Evolutionary conservation across 1,140 invertebrate species (phyloP).

Genomic region (Philotrypesis tridentata): DNA sequence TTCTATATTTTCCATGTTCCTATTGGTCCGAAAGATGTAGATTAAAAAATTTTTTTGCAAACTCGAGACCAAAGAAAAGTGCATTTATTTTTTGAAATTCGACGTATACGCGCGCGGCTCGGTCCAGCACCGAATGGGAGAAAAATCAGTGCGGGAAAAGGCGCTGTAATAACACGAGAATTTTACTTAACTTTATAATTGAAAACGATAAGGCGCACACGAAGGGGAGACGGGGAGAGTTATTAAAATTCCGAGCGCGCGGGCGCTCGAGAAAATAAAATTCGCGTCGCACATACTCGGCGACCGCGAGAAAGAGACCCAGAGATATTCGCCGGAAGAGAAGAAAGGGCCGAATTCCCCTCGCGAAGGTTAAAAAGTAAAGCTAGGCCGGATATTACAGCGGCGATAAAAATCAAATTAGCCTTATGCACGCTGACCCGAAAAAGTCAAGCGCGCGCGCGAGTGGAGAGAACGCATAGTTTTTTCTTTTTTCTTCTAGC

Average conservation of each 20-base stretch:
- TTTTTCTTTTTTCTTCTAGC: not conserved
- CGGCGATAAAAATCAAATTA: conserved; percentile 72
- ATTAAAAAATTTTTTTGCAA: no score
- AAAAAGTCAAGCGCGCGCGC: conserved; percentile 53
- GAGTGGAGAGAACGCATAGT: not conserved
- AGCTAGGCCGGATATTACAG: conserved; percentile 60
- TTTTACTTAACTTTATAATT: conserved; percentile 20
- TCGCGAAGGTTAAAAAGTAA: conserved; percentile 50
- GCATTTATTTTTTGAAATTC: no score
- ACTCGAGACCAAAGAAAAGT: no score
- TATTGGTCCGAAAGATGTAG: no score
- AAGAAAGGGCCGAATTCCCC: not conserved
- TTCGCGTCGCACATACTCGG: no score
- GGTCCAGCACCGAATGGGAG: no score
- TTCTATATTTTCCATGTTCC: no score
- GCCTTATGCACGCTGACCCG: conserved; percentile 60
- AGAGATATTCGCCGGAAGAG: not conserved
- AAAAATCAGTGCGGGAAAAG: no score
- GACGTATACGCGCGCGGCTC: no score
- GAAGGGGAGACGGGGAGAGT: no score
- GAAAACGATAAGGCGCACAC: conserved; percentile 24
- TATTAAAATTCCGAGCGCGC: conserved; percentile 30
- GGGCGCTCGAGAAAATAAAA: no score
- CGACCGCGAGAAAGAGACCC: not conserved
- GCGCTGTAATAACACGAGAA: not conserved